Evolutionary conservation across 1,140 invertebrate species (phyloP).

Genomic region (Mya arenaria): DNA sequence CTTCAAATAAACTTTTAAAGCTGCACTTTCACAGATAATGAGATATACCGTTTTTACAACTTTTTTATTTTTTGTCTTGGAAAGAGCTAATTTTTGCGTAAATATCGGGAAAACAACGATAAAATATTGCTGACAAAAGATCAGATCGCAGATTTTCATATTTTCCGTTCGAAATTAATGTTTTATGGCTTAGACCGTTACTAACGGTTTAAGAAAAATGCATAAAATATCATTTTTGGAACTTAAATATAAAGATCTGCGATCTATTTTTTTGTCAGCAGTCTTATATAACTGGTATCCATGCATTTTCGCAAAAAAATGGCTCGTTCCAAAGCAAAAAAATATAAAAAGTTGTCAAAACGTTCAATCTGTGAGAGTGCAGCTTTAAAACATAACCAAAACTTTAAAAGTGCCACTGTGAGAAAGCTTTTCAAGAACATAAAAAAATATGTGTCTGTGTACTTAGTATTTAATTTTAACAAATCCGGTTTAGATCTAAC

Average conservation of each 20-base stretch:
- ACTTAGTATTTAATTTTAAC: not conserved
- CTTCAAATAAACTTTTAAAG: not conserved
- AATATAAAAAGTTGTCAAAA: not conserved
- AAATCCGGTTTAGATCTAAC: not conserved
- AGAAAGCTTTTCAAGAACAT: not conserved
- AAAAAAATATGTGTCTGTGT: not conserved
- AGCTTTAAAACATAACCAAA: not conserved
- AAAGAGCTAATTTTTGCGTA: not conserved
- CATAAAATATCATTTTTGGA: too few species aligned
- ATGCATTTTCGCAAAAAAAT: too few species aligned
- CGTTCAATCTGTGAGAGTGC: not conserved
- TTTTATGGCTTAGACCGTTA: too few species aligned
- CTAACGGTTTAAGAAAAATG: too few species aligned
- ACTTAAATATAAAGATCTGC: too few species aligned
- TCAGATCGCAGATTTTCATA: too few species aligned
- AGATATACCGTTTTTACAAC: not conserved
- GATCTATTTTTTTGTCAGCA: too few species aligned
- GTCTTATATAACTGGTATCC: too few species aligned
- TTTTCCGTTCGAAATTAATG: too few species aligned
- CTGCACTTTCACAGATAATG: not conserved
- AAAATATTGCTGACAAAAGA: too few species aligned
- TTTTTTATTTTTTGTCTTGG: not conserved
- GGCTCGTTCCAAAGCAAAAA: not conserved
- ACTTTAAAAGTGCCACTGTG: not conserved
- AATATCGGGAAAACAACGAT: not conserved